phyloP scores from a whole-genome alignment of 2,888 invertebrate genomes.

The Chrysina gloriosa region DNA sequence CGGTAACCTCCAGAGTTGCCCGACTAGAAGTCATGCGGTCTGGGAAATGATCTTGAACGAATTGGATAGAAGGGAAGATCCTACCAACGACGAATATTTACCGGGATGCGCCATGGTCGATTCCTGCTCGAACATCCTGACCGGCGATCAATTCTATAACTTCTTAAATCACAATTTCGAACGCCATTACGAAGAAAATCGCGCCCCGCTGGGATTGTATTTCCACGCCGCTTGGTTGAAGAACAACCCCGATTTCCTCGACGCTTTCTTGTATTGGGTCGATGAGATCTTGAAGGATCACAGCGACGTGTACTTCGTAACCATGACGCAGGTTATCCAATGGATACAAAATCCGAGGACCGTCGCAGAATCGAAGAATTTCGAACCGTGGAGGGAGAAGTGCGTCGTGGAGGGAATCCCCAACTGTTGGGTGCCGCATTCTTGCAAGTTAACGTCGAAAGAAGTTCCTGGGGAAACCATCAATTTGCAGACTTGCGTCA shows the following conservation, averaged over 20 bases:
- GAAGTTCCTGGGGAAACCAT: conserved; percentile 95
- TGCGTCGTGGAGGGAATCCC: conserved; percentile 87
- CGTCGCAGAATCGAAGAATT: conserved; percentile 86
- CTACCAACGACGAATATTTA: conserved; percentile 87
- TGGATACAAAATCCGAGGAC: conserved; percentile 95
- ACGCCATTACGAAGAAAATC: conserved; percentile 90
- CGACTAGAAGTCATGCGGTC: conserved; percentile 91
- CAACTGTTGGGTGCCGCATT: conserved; percentile 89
- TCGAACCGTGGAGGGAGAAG: conserved; percentile 95
- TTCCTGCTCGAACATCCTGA: conserved; percentile 92
- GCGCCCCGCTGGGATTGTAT: conserved; percentile 88
- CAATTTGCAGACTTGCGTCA: conserved; percentile 91
- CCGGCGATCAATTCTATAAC: conserved; percentile 93
- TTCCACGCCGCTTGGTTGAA: conserved; percentile 95
- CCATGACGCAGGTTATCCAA: conserved; percentile 96
- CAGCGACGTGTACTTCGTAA: conserved; percentile 93
- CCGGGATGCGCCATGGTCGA: conserved; percentile 96
- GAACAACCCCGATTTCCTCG: conserved; percentile 91
- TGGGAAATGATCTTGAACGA: conserved; percentile 98
- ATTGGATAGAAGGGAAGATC: conserved; percentile 90
- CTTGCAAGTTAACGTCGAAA: conserved; percentile 91
- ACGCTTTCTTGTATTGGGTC: conserved; percentile 93
- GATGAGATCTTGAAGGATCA: conserved; percentile 87
- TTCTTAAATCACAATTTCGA: conserved; percentile 95
- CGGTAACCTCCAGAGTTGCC: conserved; percentile 91